Evolutionary conservation across 2,888 invertebrate genomes (phyloP).

Genomic region (Noctuana brunneofusca): DNA sequence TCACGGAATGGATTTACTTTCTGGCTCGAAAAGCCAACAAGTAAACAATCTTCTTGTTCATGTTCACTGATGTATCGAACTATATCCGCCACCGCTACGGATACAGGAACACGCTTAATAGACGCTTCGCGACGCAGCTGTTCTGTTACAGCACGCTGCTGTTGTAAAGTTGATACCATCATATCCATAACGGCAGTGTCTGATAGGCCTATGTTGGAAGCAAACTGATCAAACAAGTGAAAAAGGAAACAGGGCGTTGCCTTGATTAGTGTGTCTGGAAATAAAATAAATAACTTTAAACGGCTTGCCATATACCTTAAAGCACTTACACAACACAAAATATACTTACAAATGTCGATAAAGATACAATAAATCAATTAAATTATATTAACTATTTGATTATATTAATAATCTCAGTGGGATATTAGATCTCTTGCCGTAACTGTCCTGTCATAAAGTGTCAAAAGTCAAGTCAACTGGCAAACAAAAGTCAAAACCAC

Average conservation of each 20-base stretch:
- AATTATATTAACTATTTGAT: too few species aligned
- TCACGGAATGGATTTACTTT: slow-evolving; percentile 98
- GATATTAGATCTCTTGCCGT: too few species aligned
- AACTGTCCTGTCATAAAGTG: too few species aligned
- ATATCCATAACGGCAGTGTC: slow-evolving; percentile 95
- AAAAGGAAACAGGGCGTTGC: slow-evolving; percentile 74
- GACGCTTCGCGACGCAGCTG: slow-evolving; percentile 96
- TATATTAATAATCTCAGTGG: too few species aligned
- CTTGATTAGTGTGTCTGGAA: slow-evolving; percentile 42
- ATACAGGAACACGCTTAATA: slow-evolving; percentile 92
- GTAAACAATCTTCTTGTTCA: slow-evolving; percentile 95
- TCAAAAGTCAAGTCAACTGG: too few species aligned
- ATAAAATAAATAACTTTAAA: background rate
- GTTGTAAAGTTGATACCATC: slow-evolving; percentile 96
- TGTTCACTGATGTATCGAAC: slow-evolving; percentile 95
- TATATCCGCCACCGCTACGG: slow-evolving; percentile 95
- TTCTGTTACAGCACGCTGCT: slow-evolving; percentile 96
- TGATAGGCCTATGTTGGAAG: slow-evolving; percentile 92
- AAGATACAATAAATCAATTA: background rate
- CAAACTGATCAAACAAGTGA: slow-evolving; percentile 61
- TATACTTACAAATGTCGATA: slow-evolving; percentile 5
- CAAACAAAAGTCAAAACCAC: too few species aligned
- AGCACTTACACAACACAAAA: background rate
- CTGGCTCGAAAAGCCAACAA: slow-evolving; percentile 96
- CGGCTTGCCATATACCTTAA: background rate